phyloP scores from a whole-genome alignment of 2,113 vertebrate genomes.

The Protobothrops mucrosquamatus region DNA sequence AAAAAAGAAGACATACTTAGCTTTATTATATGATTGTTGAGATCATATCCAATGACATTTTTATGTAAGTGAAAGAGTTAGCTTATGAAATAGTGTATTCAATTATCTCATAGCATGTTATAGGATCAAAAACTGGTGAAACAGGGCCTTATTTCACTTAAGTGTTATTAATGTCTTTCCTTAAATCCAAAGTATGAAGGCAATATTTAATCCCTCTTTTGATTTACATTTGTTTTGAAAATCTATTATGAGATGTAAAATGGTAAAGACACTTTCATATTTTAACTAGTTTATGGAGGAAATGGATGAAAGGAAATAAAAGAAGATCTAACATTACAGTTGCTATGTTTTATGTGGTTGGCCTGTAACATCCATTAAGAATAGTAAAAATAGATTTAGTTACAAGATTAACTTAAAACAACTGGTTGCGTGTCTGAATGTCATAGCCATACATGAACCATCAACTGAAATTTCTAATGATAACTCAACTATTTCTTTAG shows the following conservation, averaged over 20 bases:
- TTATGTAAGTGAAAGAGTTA: slow-evolving; percentile 56
- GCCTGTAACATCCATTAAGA: background rate
- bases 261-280: background rate
- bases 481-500: background rate
- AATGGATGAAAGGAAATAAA: background rate
- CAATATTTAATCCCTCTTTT: background rate
- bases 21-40: slow-evolving; percentile 63
- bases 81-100: slow-evolving; percentile 26
- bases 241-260: background rate
- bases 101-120: slow-evolving; percentile 2
- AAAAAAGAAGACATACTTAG: slow-evolving; percentile 61
- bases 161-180: slow-evolving; percentile 37
- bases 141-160: slow-evolving; percentile 38
- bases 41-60: slow-evolving; percentile 49
- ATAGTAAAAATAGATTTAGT: background rate
- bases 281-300: background rate
- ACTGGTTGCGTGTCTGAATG: background rate
- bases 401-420: background rate
- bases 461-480: background rate
- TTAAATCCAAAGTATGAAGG: slow-evolving; percentile 31
- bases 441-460: background rate
- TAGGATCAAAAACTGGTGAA: slow-evolving; percentile 32
- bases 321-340: background rate
- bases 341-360: background rate
- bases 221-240: background rate